phyloP scores from a whole-genome alignment of 2,797 vertebrate genomes.

The Odontamblyopus lacepedii region DNA sequence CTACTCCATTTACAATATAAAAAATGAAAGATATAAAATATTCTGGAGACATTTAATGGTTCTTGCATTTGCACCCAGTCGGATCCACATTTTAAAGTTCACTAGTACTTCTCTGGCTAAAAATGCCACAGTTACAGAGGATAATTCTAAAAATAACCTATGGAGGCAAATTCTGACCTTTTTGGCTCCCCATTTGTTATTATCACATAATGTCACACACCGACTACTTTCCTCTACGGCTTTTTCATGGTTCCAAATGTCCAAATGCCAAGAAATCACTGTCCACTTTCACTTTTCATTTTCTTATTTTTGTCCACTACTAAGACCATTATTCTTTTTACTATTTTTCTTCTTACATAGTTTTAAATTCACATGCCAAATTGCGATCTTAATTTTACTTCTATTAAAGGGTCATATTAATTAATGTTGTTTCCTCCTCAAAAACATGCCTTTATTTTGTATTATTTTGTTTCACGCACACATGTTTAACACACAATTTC shows the following conservation, averaged over 20 bases:
- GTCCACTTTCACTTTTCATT: not conserved
- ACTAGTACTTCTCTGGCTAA: slow-evolving; percentile 4
- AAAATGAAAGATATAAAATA: not conserved
- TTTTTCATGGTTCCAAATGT: not conserved
- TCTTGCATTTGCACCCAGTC: not conserved
- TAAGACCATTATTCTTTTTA: not conserved
- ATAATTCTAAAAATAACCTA: slow-evolving; percentile 2
- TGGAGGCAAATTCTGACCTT: slow-evolving; percentile 5
- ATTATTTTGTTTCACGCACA: no score
- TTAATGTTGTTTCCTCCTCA: no score
- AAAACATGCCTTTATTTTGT: not conserved
- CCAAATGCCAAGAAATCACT: not conserved
- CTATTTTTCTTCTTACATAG: not conserved
- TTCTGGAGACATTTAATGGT: slow-evolving; percentile 2
- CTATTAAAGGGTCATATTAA: no score
- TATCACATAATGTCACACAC: slow-evolving; percentile 1
- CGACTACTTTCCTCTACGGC: not conserved
- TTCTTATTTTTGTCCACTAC: not conserved
- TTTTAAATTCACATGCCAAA: not conserved
- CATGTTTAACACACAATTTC: no score
- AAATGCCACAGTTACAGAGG: slow-evolving; percentile 2
- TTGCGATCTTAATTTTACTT: not conserved
- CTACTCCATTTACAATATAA: not conserved
- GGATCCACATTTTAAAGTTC: not conserved
- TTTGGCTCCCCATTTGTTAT: slow-evolving; percentile 6